Percentiles rank a stretch among this genome's conserved stretches.
phyloP scores from a whole-genome alignment of 2,888 invertebrate genomes.

The Leuctra nigra region DNA sequence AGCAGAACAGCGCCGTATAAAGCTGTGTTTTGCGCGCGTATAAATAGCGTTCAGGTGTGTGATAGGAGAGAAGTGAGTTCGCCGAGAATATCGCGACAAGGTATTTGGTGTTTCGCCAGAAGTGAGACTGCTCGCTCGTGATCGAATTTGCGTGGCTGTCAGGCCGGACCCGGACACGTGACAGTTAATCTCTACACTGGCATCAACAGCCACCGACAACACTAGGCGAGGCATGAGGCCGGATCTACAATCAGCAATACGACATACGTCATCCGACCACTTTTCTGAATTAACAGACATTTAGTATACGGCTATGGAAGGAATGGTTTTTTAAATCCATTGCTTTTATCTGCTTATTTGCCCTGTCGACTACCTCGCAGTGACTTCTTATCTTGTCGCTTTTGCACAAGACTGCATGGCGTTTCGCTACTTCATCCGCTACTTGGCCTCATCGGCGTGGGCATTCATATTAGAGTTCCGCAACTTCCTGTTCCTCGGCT shows the following conservation, averaged over 20 bases:
- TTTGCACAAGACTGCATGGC: constrained; percentile 3
- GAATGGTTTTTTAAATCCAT: constrained; percentile 10
- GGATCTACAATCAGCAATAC: constrained; percentile 64
- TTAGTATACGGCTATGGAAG: constrained; percentile 22
- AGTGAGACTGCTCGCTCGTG: background rate
- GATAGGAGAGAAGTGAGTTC: no score
- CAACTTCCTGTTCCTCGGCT: constrained; percentile 19
- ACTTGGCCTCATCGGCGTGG: constrained; percentile 14
- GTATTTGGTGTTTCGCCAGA: background rate
- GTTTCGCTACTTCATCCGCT: constrained; percentile 18
- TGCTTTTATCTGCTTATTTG: background rate
- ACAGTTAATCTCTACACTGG: constrained; percentile 20
- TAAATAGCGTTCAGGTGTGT: background rate
- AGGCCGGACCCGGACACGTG: background rate
- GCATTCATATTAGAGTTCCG: constrained; percentile 18
- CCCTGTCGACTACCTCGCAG: constrained; percentile 6
- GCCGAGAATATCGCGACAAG: background rate
- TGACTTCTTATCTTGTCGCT: background rate
- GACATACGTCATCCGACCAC: constrained; percentile 72
- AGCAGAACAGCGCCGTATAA: background rate
- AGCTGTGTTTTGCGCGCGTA: background rate
- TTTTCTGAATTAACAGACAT: constrained; percentile 51
- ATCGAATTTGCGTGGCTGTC: background rate
- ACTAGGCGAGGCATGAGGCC: constrained; percentile 61
- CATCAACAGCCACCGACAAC: constrained; percentile 18